Conservation (phyloP, 2,888 invertebrate species). For the Synergus japonicus region DNA sequence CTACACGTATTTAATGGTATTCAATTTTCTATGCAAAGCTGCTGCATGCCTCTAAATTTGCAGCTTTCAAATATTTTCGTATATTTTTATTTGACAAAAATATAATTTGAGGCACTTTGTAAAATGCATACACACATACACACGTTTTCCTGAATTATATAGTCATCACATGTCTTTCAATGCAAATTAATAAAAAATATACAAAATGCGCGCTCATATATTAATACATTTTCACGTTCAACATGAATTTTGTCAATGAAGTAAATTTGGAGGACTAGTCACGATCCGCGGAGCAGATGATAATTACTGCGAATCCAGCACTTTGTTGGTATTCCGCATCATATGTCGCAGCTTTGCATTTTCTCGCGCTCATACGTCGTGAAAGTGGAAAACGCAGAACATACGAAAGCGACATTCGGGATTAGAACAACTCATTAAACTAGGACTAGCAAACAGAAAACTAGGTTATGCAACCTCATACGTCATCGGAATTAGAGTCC, state of each 20-base stretch:
- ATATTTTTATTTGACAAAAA: too few species aligned
- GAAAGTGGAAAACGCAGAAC: conserved; percentile 42
- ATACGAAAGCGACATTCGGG: conserved; percentile 54
- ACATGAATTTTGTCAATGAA: conserved; percentile 14
- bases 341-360: conserved; percentile 33
- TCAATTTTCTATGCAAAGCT: neutral
- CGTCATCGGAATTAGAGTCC: conserved; percentile 75
- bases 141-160: too few species aligned
- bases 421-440: conserved; percentile 72
- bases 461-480: conserved; percentile 74
- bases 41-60: too few species aligned
- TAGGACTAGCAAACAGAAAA: conserved; percentile 73
- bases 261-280: conserved; percentile 8
- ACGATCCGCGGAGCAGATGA: neutral
- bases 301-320: conserved; percentile 3
- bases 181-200: neutral
- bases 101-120: neutral
- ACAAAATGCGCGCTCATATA: neutral
- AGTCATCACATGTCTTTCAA: neutral
- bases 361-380: conserved; percentile 43
- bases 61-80: too few species aligned
- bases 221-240: neutral
- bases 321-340: neutral
- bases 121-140: too few species aligned
- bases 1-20: neutral